Conservation (phyloP, 2,797 vertebrate species). For the Xyrichtys novacula region DNA sequence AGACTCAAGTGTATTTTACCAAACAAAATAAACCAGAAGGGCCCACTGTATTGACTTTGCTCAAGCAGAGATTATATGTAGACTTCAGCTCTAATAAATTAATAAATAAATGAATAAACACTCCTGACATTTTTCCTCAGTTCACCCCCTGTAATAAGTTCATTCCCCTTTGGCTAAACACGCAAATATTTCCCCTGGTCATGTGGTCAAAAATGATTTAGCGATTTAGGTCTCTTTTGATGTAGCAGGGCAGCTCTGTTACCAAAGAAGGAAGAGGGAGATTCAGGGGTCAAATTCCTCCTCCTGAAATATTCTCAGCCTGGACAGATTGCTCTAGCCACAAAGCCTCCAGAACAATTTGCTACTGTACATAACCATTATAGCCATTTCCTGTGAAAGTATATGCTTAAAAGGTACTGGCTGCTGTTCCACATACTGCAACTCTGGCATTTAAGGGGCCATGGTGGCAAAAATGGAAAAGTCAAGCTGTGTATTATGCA, state of each 20-base stretch:
- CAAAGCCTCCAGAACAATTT: constrained; percentile 28
- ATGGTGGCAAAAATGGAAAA: not conserved
- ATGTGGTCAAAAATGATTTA: constrained; percentile 72
- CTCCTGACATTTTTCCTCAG: constrained; percentile 19
- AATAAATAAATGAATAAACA: constrained; percentile 19
- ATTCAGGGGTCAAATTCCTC: constrained; percentile 70
- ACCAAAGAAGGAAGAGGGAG: constrained; percentile 78
- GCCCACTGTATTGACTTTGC: not conserved
- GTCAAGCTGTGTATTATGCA: not conserved
- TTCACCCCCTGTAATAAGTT: constrained; percentile 43
- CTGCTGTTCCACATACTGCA: constrained; percentile 3
- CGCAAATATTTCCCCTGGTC: constrained; percentile 67
- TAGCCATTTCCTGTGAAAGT: constrained; percentile 33
- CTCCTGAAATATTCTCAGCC: constrained; percentile 36
- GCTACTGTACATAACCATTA: constrained; percentile 19
- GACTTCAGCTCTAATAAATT: constrained; percentile 4
- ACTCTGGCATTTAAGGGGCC: constrained; percentile 2
- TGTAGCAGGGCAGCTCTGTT: constrained; percentile 45
- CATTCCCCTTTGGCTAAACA: constrained; percentile 49
- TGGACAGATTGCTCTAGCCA: constrained; percentile 31
- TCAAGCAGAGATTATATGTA: not conserved
- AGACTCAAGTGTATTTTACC: not conserved
- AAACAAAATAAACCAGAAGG: not conserved
- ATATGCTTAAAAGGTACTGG: constrained; percentile 5
- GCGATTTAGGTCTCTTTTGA: constrained; percentile 60